Evolutionary conservation across 2,888 invertebrate genomes (phyloP).

Genomic region (Nudaria mundana): DNA sequence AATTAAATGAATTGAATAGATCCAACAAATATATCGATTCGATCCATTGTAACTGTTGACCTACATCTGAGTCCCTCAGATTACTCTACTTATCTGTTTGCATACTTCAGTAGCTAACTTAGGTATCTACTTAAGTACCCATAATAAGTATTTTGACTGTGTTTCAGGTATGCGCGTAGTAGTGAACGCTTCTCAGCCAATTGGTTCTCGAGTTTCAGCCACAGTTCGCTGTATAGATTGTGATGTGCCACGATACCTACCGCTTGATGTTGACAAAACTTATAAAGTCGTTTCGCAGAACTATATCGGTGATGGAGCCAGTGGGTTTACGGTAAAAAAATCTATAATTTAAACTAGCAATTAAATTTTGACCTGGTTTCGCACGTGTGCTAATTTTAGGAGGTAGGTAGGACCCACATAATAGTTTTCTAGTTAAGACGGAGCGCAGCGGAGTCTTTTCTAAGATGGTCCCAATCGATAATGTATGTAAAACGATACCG

Average conservation of each 20-base stretch:
- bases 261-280: conserved; percentile 74
- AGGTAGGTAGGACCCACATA: not conserved
- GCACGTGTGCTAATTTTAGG: not conserved
- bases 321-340: conserved; percentile 78
- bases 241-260: conserved; percentile 82
- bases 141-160: not conserved
- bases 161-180: conserved; percentile 79
- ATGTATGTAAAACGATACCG: no score
- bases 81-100: no score
- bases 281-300: conserved; percentile 84
- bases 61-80: no score
- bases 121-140: no score
- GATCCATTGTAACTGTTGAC: no score
- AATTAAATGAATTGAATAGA: no score
- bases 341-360: not conserved
- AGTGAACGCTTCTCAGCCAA: conserved; percentile 82
- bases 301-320: conserved; percentile 86
- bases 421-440: not conserved
- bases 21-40: no score
- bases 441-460: no score
- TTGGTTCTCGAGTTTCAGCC: conserved; percentile 80
- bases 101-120: no score
- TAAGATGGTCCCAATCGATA: no score
- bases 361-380: not conserved
- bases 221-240: conserved; percentile 83